Evolutionary conservation across 2,113 vertebrate species (phyloP).

Genomic region (Dicaeum eximium): DNA sequence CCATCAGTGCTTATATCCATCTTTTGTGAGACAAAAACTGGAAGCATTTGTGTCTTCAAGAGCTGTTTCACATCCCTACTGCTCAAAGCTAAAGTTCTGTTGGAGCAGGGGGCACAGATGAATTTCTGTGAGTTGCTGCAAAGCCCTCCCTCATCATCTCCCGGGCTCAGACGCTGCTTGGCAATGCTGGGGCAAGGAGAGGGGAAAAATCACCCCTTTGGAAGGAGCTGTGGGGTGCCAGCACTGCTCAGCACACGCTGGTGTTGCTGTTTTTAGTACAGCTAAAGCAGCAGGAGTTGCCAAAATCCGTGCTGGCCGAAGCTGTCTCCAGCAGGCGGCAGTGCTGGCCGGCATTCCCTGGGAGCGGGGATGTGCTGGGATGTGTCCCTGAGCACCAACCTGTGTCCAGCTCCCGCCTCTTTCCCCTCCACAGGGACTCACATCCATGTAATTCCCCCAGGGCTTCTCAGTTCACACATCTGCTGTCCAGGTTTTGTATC

Average conservation of each 20-base stretch:
- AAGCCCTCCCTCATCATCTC: fast-evolving
- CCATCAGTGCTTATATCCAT: neutral
- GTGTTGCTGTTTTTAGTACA: neutral
- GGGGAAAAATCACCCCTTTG: neutral
- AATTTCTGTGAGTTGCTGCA: neutral
- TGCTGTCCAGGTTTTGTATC: neutral
- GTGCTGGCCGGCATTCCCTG: neutral
- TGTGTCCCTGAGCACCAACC: neutral
- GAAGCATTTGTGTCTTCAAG: neutral
- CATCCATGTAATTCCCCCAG: fast-evolving
- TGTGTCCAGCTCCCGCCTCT: neutral
- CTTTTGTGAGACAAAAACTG: neutral
- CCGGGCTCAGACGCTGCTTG: neutral
- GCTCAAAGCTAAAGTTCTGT: fast-evolving
- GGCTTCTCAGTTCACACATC: neutral
- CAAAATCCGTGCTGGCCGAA: neutral
- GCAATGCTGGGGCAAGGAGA: neutral
- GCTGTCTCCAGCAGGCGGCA: slow-evolving; percentile 43
- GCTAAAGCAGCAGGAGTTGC: neutral
- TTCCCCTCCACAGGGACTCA: neutral
- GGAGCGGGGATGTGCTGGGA: neutral
- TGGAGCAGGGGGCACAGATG: neutral
- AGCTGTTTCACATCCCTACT: neutral
- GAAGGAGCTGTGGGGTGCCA: neutral
- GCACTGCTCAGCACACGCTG: neutral